Conservation (phyloP, 2,797 vertebrate genomes). For the Sylvia borin region DNA sequence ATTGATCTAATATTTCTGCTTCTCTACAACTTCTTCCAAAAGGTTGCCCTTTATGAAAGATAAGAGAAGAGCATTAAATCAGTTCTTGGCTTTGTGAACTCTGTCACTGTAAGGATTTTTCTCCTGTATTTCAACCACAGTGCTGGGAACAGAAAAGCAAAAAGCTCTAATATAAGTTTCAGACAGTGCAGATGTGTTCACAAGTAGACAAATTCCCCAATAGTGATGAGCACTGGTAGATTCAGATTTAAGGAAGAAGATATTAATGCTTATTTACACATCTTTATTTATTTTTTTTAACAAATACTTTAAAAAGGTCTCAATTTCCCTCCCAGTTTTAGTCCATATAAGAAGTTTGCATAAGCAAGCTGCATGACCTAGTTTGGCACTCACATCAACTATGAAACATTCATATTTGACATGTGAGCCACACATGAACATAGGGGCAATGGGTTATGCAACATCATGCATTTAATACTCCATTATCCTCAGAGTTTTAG, state of each 20-base stretch:
- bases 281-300: not conserved
- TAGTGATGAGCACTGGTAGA: not conserved
- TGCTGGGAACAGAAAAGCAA: not conserved
- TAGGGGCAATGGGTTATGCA: no score
- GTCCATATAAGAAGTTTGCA: not conserved
- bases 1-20: not conserved
- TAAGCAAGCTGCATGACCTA: not conserved
- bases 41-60: not conserved
- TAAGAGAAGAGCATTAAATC: not conserved
- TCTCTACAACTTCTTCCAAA: not conserved
- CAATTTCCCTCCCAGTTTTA: not conserved
- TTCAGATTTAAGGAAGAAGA: not conserved
- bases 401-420: not conserved
- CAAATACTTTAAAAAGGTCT: not conserved
- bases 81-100: not conserved
- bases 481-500: not conserved
- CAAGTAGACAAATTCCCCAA: not conserved
- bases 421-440: fast-evolving
- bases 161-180: not conserved
- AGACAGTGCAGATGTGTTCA: not conserved
- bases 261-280: not conserved
- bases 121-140: not conserved
- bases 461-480: not conserved
- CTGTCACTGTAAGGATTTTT: not conserved
- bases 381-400: not conserved